Evolutionary conservation across 2,797 vertebrate genomes (phyloP).

Genomic region (Pseudomugil tenellus): DNA sequence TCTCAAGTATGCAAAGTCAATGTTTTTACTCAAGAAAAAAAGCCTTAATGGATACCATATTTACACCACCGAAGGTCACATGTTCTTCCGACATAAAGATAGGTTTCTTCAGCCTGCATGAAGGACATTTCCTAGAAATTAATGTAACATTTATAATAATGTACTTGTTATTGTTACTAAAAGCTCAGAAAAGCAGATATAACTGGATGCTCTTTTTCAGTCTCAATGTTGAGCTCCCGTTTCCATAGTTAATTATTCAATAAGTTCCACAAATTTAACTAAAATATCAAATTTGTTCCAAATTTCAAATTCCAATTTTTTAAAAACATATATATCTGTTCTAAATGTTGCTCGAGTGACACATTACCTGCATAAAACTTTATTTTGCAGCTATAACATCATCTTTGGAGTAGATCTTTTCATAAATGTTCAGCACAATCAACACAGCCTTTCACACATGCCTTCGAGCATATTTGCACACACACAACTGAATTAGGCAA

Average conservation of each 20-base stretch:
- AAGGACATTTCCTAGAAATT: no score
- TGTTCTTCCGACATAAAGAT: background rate
- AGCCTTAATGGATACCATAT: background rate
- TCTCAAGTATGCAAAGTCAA: no score
- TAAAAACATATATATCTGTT: background rate
- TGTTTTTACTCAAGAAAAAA: background rate
- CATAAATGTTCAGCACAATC: conserved; percentile 70
- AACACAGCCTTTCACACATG: conserved; percentile 80
- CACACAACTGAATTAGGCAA: conserved; percentile 64
- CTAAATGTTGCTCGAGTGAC: background rate
- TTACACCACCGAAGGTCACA: background rate
- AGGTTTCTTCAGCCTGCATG: background rate
- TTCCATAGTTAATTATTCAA: background rate
- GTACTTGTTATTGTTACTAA: background rate
- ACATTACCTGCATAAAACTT: background rate
- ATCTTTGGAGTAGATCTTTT: conserved; percentile 75
- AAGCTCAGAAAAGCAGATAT: background rate
- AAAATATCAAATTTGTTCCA: background rate
- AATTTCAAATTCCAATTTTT: background rate
- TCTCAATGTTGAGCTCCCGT: background rate
- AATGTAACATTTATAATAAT: background rate
- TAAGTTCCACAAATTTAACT: background rate
- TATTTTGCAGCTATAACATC: conserved; percentile 65
- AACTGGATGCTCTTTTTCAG: background rate
- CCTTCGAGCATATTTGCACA: conserved; percentile 15